Evolutionary conservation across 2,797 vertebrate genomes (phyloP).

Genomic region (Bovichtus variegatus): DNA sequence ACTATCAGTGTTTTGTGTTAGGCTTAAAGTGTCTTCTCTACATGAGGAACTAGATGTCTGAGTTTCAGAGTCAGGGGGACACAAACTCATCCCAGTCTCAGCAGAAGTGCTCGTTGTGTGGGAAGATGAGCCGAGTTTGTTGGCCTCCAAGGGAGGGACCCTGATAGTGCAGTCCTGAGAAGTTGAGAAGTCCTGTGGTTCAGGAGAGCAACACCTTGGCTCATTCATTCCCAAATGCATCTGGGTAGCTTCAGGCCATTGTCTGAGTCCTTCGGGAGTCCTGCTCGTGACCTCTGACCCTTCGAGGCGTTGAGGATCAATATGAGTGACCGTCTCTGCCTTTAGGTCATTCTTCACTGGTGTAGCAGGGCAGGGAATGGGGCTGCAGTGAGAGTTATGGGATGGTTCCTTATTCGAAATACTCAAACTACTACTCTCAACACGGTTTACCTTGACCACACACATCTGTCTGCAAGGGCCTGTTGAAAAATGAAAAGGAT

Average conservation of each 20-base stretch:
- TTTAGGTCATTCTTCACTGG: slow-evolving; percentile 51
- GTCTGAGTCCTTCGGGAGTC: slow-evolving; percentile 54
- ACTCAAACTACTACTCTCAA: slow-evolving; percentile 76
- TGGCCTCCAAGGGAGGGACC: slow-evolving; percentile 41
- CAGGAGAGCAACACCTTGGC: slow-evolving; percentile 44
- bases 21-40: slow-evolving; percentile 46
- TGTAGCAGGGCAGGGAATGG: slow-evolving; percentile 39
- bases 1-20: slow-evolving; percentile 46
- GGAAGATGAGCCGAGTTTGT: slow-evolving; percentile 35
- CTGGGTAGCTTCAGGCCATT: slow-evolving; percentile 43
- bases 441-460: slow-evolving; percentile 86
- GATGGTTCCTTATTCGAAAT: slow-evolving; percentile 58
- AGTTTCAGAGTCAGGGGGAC: slow-evolving; percentile 39
- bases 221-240: slow-evolving; percentile 48
- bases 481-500: slow-evolving; percentile 43
- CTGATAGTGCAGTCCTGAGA: slow-evolving; percentile 64
- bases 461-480: slow-evolving; percentile 86
- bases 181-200: slow-evolving; percentile 56
- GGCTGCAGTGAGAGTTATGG: slow-evolving; percentile 28
- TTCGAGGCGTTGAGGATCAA: slow-evolving; percentile 54
- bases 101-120: slow-evolving; percentile 43
- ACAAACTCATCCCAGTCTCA: slow-evolving; percentile 37
- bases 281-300: slow-evolving; percentile 44
- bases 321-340: slow-evolving; percentile 29
- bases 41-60: slow-evolving; percentile 34